Base-by-base conservation (phyloP, 2,888 invertebrate genomes). In the Saturnia pavonia region DNA sequence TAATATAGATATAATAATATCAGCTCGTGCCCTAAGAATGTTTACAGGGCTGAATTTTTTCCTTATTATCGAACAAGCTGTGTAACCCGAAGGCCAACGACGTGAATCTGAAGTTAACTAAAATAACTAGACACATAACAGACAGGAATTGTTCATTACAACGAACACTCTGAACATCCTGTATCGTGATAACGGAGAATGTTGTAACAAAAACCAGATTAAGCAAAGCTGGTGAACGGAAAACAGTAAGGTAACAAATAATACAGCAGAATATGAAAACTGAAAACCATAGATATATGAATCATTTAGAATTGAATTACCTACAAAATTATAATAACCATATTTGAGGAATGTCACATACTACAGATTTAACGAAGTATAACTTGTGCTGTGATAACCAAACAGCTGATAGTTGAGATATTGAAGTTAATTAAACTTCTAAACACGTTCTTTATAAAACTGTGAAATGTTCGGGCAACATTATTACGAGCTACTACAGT, bases 251-350 rank as follows among this genome's bases (percentile, higher is more conserved):
- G 74, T 75, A 74, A 74, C 74, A 68, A 54, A 14, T 74, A 67
- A 76, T 74, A 57, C 69, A 67, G 75, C 72, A 76, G 78, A 78
- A 75, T 76, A 76, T 78, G 71, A 74, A 76, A 74, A 45, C 72
- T 22, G 69, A 69, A 67, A 71, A 22, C 67, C 66, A 67, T 70
- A 70, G 70, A 57, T 42, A 7, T 66, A n/a, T 7, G 19, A 34
- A 42, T 11, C 4, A n/a, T 7, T 34, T 54, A 70, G 66, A 70
- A 12, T 1, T 25, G 25, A 27, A 11, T n/a, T 19, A 48, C 12
- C 4, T 45, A 48, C 19, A 48, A 7, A 19, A 48, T 19, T 1
- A 48, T 48, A 6, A n/a, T 6, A 34, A 34, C 34, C 3, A 48
- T 48, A n/a, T 48, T 19, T 48, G 7, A 8, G 16, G 7, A 48